Percentiles rank a stretch among this genome's conserved stretches.
phyloP scores from a whole-genome alignment of 2,113 vertebrate genomes.

The Caranx melampygus region DNA sequence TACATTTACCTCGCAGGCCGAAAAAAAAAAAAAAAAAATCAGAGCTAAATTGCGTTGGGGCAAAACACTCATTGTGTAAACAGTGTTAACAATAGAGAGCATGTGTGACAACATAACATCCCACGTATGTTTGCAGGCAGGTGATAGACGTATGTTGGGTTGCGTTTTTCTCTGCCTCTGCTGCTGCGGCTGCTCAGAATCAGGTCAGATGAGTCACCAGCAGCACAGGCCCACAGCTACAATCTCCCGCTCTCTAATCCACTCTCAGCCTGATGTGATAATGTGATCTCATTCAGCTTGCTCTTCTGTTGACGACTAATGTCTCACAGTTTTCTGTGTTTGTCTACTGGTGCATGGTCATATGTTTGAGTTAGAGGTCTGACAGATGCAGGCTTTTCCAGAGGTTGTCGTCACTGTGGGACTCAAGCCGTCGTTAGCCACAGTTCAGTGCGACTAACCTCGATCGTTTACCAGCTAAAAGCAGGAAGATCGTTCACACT shows the following conservation, averaged over 20 bases:
- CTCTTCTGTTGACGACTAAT: conserved; percentile 28
- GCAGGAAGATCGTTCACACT: background rate
- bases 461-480: background rate
- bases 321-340: conserved; percentile 28
- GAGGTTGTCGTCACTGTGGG: conserved; percentile 4
- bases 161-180: conserved; percentile 22
- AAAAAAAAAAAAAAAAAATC: background rate
- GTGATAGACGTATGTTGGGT: conserved; percentile 37
- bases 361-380: conserved; percentile 19
- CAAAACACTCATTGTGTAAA: background rate
- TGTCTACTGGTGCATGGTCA: background rate
- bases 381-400: background rate
- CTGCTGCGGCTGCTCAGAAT: conserved; percentile 62
- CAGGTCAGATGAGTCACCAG: conserved; percentile 80
- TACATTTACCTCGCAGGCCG: background rate
- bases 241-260: conserved; percentile 66
- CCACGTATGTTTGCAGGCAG: conserved; percentile 26
- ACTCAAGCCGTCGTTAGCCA: background rate
- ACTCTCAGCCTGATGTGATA: conserved; percentile 66
- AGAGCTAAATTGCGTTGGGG: background rate
- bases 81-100: conserved; percentile 24
- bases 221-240: conserved; percentile 66
- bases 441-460: conserved; percentile 1
- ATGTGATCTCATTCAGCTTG: conserved; percentile 63
- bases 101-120: background rate